Base-by-base conservation (phyloP, 2,888 invertebrate genomes). In the Eupithecia dodoneata region DNA sequence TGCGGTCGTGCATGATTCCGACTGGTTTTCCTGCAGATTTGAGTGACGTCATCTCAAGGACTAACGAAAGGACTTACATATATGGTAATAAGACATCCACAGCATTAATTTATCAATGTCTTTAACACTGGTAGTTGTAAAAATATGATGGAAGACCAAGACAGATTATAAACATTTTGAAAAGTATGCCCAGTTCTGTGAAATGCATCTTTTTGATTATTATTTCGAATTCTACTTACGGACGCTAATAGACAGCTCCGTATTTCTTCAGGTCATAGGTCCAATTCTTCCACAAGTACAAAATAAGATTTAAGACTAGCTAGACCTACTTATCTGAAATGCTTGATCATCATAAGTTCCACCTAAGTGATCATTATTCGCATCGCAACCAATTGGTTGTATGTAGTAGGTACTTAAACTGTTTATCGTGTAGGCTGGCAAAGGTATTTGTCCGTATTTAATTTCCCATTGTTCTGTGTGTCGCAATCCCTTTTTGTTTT, bases 21-120 rank as follows among this genome's bases (percentile, higher is more conserved):
- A 93, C 94, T 92, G 94, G 94, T 94, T 94, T 91, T 91, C 89
- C 89, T 91, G 90, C 91, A 83, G 84, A 84, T 83, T 80, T 81
- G 77, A 49, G 75, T 93, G 93, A 93, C 93, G 93, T 93, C 93
- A 93, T 80, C 81, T 77, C 82, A 81, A 85, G 84, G 84, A 86
- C 86, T 79, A 79, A 85, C 81, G 85, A 85, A 82, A 85, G 82
- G 87, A 87, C 87, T 86, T 89, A 86, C 86, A 89, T 84, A 86
- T 86, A 89, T 84, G 88, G 88, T 79, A 85, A 89, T 88, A 86
- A 87, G 75, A 79, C 79, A 82, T 83, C 47, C 55, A 13, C 79
- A 81, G 79, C 77, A 78, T 84, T 84, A 83, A 85, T 86, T 83
- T 87, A 82, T 83, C 81, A 84, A 84, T 84, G 80, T 82, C 70